Evolutionary conservation across 2,797 vertebrate genomes (phyloP), one percentile per base, ranked within the genome.

Genomic region (Chaetodon trifasciatus): DNA sequence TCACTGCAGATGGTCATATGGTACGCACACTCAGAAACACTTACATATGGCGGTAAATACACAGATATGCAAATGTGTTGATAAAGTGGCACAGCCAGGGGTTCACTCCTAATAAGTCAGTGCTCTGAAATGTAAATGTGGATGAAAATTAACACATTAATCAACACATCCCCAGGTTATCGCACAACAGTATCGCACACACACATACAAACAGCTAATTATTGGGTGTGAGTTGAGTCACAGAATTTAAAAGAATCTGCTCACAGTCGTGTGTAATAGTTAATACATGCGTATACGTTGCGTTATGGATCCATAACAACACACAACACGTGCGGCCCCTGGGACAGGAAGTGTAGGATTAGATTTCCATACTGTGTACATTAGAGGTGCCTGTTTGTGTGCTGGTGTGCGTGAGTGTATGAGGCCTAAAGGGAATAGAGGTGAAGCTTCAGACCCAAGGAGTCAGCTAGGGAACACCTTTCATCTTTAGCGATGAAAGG

Each of bases 101-200:
- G 52, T 75, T 81, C 64, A 37, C 37, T 60, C 12, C 35, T 66
- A 61, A 76, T 76, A 60, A 56, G n/a, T 21, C 7, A 23, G 9
- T 35, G 65, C 69, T 70, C 69, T 76, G 77, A 80, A 83, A 80
- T 88, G 82, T 70, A 83, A 77, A 85, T 80, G 67, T 67, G 24
- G 37, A 62, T 56, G 44, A 35, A 47, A 62, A 81, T 76, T 2
- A 80, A 62, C 58, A 35, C 77, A 64, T 57, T 67, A 57, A 68
- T 61, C 39, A 67, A 61, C 72, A 74, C 42, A 64, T 50, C 42
- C 62, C 11, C 52, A 62, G 76, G 66, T 67, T 69, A 42, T 69
- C 46, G 21, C 17, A 53, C 63, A 71, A 19, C 40, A 47, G 9
- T 1, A 23, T 44, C 58, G 6, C 11, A 21, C 11, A 21, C 15